Evolutionary conservation across 92 coral and sea anemone species (phyloP).

Genomic region (Palythoa grandiflora): DNA sequence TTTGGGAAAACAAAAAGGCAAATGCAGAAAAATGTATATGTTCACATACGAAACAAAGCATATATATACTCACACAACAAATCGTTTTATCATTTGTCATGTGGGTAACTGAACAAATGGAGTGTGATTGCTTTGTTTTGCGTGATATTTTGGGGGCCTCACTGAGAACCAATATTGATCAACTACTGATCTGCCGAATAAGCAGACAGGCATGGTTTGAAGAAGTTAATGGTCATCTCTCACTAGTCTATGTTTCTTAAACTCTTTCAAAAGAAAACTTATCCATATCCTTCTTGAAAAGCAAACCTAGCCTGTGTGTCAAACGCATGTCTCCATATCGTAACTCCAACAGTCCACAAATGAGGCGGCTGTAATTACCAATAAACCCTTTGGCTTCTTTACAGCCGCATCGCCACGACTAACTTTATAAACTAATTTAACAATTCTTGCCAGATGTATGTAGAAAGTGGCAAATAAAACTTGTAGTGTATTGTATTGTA

Average conservation of each 20-base stretch:
- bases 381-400: background rate
- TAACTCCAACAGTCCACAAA: background rate
- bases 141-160: too few species aligned
- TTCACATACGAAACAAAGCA: too few species aligned
- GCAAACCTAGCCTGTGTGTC: background rate
- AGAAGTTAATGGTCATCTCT: background rate
- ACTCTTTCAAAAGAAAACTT: background rate
- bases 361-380: background rate
- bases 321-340: background rate
- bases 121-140: too few species aligned
- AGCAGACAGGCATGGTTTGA: too few species aligned
- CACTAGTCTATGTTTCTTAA: background rate
- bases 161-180: too few species aligned
- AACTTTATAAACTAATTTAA: background rate
- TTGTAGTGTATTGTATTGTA: slow-evolving; percentile 20
- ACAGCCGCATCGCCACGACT: background rate
- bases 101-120: too few species aligned
- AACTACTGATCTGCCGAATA: too few species aligned
- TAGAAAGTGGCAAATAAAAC: background rate
- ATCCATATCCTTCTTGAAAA: background rate
- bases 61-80: too few species aligned
- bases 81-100: too few species aligned
- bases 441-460: background rate
- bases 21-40: too few species aligned
- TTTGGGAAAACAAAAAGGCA: too few species aligned